Conservation (phyloP, 2,113 vertebrate species). For the Australoheros scitulus region DNA sequence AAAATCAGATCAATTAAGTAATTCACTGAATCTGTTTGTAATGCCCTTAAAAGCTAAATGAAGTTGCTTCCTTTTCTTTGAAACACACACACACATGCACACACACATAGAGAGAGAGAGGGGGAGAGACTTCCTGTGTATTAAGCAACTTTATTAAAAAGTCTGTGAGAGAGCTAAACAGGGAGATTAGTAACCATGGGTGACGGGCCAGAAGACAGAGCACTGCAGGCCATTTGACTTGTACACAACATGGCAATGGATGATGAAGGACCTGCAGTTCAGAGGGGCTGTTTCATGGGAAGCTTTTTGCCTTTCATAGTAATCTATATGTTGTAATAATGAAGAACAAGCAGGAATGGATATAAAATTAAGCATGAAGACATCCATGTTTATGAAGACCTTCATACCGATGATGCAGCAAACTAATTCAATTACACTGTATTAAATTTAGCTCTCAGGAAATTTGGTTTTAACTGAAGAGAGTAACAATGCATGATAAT, state of each 20-base stretch:
- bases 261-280: constrained; percentile 3
- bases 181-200: constrained; percentile 63
- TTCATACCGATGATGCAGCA: neutral
- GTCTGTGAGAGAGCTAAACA: constrained; percentile 32
- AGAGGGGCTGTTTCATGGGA: neutral
- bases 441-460: neutral
- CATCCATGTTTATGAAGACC: neutral
- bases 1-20: neutral
- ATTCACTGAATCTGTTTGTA: constrained; percentile 10
- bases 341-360: neutral
- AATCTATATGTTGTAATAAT: neutral
- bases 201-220: constrained; percentile 4
- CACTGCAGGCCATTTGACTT: constrained; percentile 34
- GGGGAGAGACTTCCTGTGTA: neutral
- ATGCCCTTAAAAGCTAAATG: constrained; percentile 8
- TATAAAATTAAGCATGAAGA: neutral
- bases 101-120: neutral
- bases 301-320: neutral
- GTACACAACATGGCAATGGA: neutral
- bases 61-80: neutral
- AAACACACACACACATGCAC: neutral
- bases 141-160: constrained; percentile 53
- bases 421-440: neutral
- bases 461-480: neutral
- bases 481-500: neutral